A percentile compares a stretch with the other conserved stretches of the same genome.
phyloP scores from a whole-genome alignment of 2,113 vertebrate species.

The Charadrius vociferus region DNA sequence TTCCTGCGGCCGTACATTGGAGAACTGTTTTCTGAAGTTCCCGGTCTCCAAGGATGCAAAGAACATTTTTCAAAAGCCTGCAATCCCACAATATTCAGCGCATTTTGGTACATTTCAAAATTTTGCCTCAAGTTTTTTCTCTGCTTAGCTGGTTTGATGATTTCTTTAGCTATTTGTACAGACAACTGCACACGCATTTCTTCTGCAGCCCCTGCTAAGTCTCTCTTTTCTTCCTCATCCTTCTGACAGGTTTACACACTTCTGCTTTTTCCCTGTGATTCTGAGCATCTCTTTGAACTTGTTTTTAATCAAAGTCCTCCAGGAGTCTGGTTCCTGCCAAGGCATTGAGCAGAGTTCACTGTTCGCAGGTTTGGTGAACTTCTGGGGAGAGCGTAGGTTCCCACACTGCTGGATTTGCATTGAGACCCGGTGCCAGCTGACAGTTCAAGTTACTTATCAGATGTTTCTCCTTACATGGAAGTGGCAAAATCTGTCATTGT shows the following conservation, averaged over 20 bases:
- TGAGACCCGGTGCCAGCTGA: neutral
- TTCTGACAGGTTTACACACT: neutral
- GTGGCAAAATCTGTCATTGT: neutral
- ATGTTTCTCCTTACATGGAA: neutral
- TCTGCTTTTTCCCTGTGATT: neutral
- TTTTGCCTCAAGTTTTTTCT: neutral
- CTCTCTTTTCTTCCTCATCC: neutral
- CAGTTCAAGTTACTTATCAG: neutral
- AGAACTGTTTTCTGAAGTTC: accelerated
- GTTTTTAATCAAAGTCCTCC: neutral
- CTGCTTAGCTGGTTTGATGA: neutral
- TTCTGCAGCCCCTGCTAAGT: neutral
- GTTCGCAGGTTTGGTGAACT: neutral
- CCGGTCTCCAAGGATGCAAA: accelerated
- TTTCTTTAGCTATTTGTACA: neutral
- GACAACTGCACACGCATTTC: neutral
- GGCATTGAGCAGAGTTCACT: neutral
- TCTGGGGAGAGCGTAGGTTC: accelerated
- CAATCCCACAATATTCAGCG: neutral
- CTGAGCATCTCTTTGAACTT: neutral
- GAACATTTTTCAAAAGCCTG: neutral
- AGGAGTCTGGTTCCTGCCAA: neutral
- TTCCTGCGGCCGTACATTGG: accelerated
- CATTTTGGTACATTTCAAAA: neutral
- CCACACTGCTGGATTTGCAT: accelerated